A percentile compares a stretch with the other conserved stretches of the same genome.
phyloP scores from a whole-genome alignment of 2,113 vertebrate genomes.

The Puma concolor region DNA sequence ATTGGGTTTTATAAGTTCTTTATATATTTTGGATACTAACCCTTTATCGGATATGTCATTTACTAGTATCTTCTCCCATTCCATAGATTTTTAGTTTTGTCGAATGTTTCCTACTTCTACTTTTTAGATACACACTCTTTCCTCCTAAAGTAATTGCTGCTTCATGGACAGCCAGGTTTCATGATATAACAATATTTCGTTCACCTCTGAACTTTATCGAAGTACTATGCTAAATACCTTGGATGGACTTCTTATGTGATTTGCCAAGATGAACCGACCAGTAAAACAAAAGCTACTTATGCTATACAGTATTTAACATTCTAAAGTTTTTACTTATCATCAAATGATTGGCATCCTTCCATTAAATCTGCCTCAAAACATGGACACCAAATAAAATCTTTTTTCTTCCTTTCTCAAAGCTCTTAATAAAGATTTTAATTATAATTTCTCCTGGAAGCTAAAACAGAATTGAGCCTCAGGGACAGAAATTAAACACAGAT shows the following conservation, averaged over 20 bases:
- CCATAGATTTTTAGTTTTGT: neutral
- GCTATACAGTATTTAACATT: neutral
- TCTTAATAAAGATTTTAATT: neutral
- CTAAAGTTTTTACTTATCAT: slow-evolving; percentile 35
- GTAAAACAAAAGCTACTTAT: neutral
- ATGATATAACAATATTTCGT: neutral
- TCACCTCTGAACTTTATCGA: neutral
- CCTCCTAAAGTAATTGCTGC: neutral
- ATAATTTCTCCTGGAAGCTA: neutral
- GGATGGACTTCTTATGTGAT: neutral
- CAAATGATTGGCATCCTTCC: neutral
- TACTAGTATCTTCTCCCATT: neutral
- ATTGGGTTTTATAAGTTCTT: neutral
- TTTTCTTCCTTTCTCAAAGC: slow-evolving; percentile 4
- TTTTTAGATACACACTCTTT: neutral
- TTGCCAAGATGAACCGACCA: neutral
- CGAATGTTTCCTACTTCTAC: neutral
- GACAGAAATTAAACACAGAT: slow-evolving; percentile 11
- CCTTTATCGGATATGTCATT: neutral
- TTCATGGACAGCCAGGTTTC: neutral
- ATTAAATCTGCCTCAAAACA: neutral
- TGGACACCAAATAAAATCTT: neutral
- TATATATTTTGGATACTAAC: neutral
- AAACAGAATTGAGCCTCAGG: neutral
- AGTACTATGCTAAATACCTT: neutral